Conservation (phyloP, 2,113 vertebrate genomes). For the Motacilla tschutschensis region DNA sequence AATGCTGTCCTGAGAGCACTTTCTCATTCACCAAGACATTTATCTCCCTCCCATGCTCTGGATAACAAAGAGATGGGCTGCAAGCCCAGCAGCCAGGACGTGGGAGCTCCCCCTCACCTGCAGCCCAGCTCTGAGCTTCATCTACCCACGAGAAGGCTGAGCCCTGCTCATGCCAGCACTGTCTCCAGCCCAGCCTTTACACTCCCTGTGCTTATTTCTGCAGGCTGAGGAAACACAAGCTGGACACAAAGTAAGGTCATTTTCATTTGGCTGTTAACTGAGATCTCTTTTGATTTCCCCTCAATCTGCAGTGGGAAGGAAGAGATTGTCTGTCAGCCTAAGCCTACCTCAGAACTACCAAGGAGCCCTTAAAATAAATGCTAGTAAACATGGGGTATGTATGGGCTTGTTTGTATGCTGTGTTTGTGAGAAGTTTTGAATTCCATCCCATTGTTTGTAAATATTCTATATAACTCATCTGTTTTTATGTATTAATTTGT, state of each 20-base stretch:
- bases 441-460: constrained; percentile 68
- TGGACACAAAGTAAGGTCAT: neutral
- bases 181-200: neutral
- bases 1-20: neutral
- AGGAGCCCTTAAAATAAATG: constrained; percentile 35
- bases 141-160: neutral
- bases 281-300: neutral
- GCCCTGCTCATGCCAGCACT: neutral
- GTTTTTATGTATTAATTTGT: constrained; percentile 71
- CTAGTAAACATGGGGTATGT: constrained; percentile 6
- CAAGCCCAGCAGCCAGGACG: neutral
- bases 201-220: neutral
- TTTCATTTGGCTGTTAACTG: neutral
- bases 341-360: constrained; percentile 22
- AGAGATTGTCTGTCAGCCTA: neutral
- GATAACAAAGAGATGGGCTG: neutral
- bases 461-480: constrained; percentile 71
- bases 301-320: neutral
- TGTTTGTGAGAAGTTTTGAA: constrained; percentile 60
- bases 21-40: neutral
- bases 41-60: neutral
- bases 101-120: neutral
- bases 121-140: neutral
- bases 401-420: constrained; percentile 44
- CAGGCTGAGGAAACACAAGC: neutral